These are phyloP conservation scores for Drosophila ustulata DNA, from an alignment of 2,888 invertebrate genomes.

Conservation along the genomic window DNA sequence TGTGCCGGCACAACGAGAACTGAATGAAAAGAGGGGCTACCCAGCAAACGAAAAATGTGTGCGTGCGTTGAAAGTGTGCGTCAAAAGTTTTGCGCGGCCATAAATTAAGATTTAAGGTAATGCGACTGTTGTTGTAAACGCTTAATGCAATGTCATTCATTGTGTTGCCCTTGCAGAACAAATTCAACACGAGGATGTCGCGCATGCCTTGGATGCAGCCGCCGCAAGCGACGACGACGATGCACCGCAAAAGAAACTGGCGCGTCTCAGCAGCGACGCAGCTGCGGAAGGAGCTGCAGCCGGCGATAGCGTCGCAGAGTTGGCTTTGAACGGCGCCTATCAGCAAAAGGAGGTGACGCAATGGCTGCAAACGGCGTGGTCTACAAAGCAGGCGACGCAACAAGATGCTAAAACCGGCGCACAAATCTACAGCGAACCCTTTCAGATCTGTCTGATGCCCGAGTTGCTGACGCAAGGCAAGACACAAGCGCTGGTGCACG, in stretches of 20 bases:
- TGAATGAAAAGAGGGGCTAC: not conserved
- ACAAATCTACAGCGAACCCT: slow-evolving; percentile 87
- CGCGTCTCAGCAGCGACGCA: slow-evolving; percentile 41
- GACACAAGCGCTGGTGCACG: slow-evolving; percentile 88
- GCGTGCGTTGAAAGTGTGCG: slow-evolving; percentile 43
- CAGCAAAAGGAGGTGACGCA: slow-evolving; percentile 59
- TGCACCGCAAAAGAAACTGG: slow-evolving; percentile 66
- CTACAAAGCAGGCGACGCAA: slow-evolving; percentile 40
- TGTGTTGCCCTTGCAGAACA: slow-evolving; percentile 70
- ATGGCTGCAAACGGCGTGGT: slow-evolving; percentile 66
- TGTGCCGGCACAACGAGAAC: slow-evolving; percentile 65
- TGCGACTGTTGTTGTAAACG: slow-evolving; percentile 60
- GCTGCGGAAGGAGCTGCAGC: slow-evolving; percentile 9
- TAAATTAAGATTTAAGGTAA: slow-evolving; percentile 81
- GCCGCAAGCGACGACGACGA: slow-evolving; percentile 27
- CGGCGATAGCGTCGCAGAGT: slow-evolving; percentile 33
- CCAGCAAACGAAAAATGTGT: slow-evolving; percentile 19
- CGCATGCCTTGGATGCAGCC: slow-evolving; percentile 15
- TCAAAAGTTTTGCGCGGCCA: slow-evolving; percentile 45
- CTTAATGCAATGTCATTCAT: slow-evolving; percentile 82
- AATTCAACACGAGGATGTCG: slow-evolving; percentile 21
- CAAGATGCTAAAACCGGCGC: slow-evolving; percentile 63
- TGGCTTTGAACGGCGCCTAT: slow-evolving; percentile 64
- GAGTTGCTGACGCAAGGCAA: slow-evolving; percentile 87
- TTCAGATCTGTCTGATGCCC: slow-evolving; percentile 88